A percentile compares a stretch with the other conserved stretches of the same genome.
phyloP scores from a whole-genome alignment of 2,113 vertebrate species.

The Mustelus asterias region DNA sequence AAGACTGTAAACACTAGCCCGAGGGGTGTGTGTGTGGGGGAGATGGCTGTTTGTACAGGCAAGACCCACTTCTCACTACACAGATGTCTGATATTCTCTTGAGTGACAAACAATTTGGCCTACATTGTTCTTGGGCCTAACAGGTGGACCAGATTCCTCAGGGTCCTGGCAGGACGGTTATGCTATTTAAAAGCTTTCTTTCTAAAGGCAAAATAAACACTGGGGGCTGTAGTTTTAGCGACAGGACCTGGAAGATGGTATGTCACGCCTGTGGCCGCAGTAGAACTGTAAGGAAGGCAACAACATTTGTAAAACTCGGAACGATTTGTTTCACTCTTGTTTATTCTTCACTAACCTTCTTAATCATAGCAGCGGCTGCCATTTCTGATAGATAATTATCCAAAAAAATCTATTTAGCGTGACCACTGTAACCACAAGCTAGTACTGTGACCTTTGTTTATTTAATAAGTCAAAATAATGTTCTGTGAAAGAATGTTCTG shows the following conservation, averaged over 20 bases:
- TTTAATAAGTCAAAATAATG: not conserved
- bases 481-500: not conserved
- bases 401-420: not conserved
- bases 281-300: not conserved
- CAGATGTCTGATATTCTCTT: slow-evolving; percentile 15
- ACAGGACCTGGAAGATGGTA: not conserved
- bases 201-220: not conserved
- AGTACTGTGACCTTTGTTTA: not conserved
- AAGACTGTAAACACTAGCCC: slow-evolving; percentile 61
- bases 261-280: not conserved
- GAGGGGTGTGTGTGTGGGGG: slow-evolving; percentile 47
- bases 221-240: not conserved
- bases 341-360: not conserved
- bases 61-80: not conserved
- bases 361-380: not conserved
- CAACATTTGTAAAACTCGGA: not conserved
- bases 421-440: not conserved
- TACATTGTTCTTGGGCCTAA: not conserved
- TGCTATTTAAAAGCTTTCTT: slow-evolving; percentile 7
- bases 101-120: slow-evolving; percentile 34
- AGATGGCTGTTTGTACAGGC: slow-evolving; percentile 13
- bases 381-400: not conserved
- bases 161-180: slow-evolving; percentile 3
- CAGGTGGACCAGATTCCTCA: slow-evolving; percentile 16
- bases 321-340: not conserved